These are phyloP conservation scores for Bostrychus sinensis DNA, from an alignment of 2,113 vertebrate species.

Conservation along the genomic window DNA sequence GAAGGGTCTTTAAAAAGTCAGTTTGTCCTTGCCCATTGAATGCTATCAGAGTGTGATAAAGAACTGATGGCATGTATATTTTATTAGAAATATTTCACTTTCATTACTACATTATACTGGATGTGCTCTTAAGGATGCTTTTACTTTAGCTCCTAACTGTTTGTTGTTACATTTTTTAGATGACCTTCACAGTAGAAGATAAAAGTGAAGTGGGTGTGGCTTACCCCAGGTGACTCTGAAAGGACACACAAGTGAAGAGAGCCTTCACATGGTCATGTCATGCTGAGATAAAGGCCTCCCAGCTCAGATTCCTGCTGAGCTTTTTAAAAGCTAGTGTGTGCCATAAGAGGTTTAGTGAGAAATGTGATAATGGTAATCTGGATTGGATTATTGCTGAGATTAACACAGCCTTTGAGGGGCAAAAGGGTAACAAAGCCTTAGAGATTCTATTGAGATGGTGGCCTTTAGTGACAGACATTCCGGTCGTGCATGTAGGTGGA, in stretches of 20 bases:
- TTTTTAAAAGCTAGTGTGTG: constrained; percentile 7
- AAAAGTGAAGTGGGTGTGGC: constrained; percentile 16
- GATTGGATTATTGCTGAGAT: constrained; percentile 56
- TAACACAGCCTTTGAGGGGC: constrained; percentile 32
- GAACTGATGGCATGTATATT: neutral
- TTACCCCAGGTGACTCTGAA: constrained; percentile 41
- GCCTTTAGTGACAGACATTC: constrained; percentile 1
- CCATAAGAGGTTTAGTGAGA: constrained; percentile 45
- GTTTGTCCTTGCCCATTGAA: constrained; percentile 37
- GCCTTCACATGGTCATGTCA: constrained; percentile 29
- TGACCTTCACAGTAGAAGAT: constrained; percentile 23
- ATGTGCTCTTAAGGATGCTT: constrained; percentile 1
- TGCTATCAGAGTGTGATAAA: constrained; percentile 1
- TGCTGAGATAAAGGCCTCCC: constrained; percentile 37
- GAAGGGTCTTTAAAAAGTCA: too few relatives aligned
- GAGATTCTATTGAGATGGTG: constrained; percentile 22
- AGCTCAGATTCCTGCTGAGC: constrained; percentile 45
- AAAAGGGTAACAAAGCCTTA: constrained; percentile 27
- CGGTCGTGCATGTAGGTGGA: neutral
- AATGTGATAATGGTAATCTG: constrained; percentile 59
- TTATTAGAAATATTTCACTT: neutral
- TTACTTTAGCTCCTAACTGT: constrained; percentile 5
- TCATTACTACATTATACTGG: neutral
- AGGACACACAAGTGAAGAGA: constrained; percentile 22
- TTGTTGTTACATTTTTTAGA: constrained; percentile 27